These are phyloP conservation scores for Tetragonula clypearis DNA, from an alignment of 1,140 invertebrate species.

Conservation along the genomic window DNA sequence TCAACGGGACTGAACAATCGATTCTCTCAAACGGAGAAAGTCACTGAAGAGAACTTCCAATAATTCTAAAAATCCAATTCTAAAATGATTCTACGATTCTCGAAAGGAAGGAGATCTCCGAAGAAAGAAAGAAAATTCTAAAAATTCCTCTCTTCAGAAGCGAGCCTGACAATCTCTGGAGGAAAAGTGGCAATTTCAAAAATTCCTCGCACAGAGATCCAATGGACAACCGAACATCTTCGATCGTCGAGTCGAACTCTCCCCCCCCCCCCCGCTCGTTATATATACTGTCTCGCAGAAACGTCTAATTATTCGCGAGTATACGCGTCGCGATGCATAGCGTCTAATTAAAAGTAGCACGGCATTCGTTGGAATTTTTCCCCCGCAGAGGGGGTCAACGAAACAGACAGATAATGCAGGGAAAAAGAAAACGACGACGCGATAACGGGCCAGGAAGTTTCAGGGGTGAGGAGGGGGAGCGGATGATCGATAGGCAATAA, in stretches of 20 bases:
- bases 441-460: neutral
- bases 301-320: neutral
- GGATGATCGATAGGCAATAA: conserved; percentile 59
- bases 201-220: neutral
- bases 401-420: neutral
- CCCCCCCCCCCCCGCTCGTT: neutral
- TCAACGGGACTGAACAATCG: too few relatives aligned
- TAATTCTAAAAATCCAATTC: too few relatives aligned
- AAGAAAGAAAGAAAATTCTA: too few relatives aligned
- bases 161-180: too few relatives aligned
- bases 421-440: neutral
- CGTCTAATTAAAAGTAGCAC: neutral
- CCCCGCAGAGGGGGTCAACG: neutral
- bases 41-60: too few relatives aligned
- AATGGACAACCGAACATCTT: neutral
- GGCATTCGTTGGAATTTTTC: neutral
- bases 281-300: neutral
- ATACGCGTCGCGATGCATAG: neutral
- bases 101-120: too few relatives aligned
- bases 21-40: too few relatives aligned
- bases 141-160: too few relatives aligned
- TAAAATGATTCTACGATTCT: too few relatives aligned
- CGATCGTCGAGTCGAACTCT: neutral
- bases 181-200: neutral
- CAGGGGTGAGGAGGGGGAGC: neutral